Base-by-base conservation (phyloP, 2,888 invertebrate species). In the Erebia aethiops region DNA sequence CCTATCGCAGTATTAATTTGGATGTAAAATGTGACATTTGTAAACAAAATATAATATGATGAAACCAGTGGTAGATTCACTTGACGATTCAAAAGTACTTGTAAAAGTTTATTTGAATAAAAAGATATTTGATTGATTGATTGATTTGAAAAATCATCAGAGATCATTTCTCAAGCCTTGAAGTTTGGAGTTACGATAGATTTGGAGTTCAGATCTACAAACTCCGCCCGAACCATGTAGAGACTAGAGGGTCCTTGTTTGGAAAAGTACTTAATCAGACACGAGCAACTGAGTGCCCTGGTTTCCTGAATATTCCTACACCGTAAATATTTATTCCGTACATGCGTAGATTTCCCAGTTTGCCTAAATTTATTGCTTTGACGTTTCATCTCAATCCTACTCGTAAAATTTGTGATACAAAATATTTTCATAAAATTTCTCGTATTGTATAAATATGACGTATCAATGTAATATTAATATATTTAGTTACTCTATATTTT, bases 391-490 rank as follows among this genome's bases (percentile, higher is more conserved):
- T 51, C 13, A 58, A 57, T 51, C n/a, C 26, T n/a, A 56, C 10
- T 57, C 63, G 58, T 67, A 71, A 71, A 71, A 67, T n/a, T 56
- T 62, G 54, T 54, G 58, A 52, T 63, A 67, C 18, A 67, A 65
- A 64, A 16, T 16, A 52, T n/a, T 52, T 16, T 18, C 16, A 51
- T 51, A 1, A 35, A 35, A 35, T 35, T 7, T 35, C 35, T 35
- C 1, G 35, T 35, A 35, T 35, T 35, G 0, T 35, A 1, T 7
- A 35, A 35, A 35, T 35, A 35, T 35, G 7, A 35, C 35, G 7
- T 35, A 1, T 1, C 0, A 35, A 35, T 35, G 1, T 35, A 35
- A 0, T 35, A 35, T n/a, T n/a, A n/a, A n/a, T n/a, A n/a, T n/a
- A 35, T 35, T 1, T 21, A 21, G 1, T 26, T 26, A 35, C 35